These are phyloP conservation scores for Engraulis encrasicolus DNA, from an alignment of 2,113 vertebrate species.

Conservation along the genomic window DNA sequence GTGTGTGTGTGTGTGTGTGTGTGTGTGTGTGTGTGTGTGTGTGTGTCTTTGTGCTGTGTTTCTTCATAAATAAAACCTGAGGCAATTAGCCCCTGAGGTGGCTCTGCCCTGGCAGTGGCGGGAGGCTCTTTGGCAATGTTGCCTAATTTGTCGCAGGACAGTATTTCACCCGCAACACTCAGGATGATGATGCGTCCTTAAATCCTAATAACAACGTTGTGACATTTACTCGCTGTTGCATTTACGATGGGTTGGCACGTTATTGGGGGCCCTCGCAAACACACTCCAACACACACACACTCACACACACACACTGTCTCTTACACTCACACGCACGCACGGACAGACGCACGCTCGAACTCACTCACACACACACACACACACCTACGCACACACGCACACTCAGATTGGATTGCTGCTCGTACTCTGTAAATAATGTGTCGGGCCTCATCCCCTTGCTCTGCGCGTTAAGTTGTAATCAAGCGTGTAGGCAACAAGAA, in stretches of 20 bases:
- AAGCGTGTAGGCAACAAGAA: background rate
- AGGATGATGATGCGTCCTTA: slow-evolving; percentile 34
- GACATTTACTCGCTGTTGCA: slow-evolving; percentile 43
- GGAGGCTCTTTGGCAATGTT: slow-evolving; percentile 31
- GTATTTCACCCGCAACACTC: background rate
- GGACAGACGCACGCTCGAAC: too few relatives aligned
- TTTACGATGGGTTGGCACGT: slow-evolving; percentile 48
- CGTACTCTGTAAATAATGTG: slow-evolving; percentile 43
- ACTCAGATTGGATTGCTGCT: slow-evolving; percentile 50
- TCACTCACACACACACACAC: too few relatives aligned
- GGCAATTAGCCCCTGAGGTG: slow-evolving; percentile 38
- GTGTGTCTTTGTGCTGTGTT: background rate
- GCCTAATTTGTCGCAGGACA: slow-evolving; percentile 16
- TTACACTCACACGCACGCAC: too few relatives aligned
- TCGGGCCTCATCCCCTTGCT: slow-evolving; percentile 31
- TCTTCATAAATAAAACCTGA: slow-evolving; percentile 36
- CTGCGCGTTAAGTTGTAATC: slow-evolving; percentile 13
- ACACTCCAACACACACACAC: too few relatives aligned
- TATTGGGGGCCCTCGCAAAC: slow-evolving; percentile 45
- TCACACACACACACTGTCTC: too few relatives aligned
- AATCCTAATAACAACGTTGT: slow-evolving; percentile 46
- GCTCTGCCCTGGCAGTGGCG: background rate
- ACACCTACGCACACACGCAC: too few relatives aligned
- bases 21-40: background rate
- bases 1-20: background rate